These are phyloP conservation scores for Brachypterus glaber DNA, from an alignment of 2,888 invertebrate genomes.

Conservation along the genomic window DNA sequence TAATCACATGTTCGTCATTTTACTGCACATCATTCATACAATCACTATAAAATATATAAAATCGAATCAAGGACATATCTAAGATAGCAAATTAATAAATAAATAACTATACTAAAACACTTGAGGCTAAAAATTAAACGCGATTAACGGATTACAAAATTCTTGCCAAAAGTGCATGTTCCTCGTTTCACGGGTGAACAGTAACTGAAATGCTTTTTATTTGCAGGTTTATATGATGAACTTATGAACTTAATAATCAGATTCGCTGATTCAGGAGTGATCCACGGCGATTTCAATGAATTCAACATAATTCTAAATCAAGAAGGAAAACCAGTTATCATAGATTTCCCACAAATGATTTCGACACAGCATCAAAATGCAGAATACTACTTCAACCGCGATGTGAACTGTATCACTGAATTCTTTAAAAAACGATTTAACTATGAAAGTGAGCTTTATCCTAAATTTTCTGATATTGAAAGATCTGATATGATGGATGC, in stretches of 20 bases:
- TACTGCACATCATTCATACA: no score
- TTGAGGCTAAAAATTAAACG: no score
- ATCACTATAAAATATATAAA: no score
- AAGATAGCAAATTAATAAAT: no score
- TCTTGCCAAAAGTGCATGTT: no score
- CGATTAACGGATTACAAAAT: no score
- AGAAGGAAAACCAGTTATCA: conserved; percentile 73
- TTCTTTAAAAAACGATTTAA: conserved; percentile 85
- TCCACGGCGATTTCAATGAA: conserved; percentile 99
- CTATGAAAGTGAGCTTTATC: conserved; percentile 76
- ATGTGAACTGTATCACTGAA: conserved; percentile 83
- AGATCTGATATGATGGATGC: conserved; percentile 76
- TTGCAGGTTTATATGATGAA: conserved; percentile 65
- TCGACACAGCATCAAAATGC: conserved; percentile 90
- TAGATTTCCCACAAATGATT: conserved; percentile 99
- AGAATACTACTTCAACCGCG: conserved; percentile 87
- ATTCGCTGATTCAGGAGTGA: conserved; percentile 89
- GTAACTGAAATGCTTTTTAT: no score
- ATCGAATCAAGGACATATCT: no score
- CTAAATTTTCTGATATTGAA: conserved; percentile 65
- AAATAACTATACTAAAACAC: no score
- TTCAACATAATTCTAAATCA: conserved; percentile 90
- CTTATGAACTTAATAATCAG: conserved; percentile 87
- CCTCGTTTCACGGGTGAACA: no score
- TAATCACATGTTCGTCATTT: no score